Evolutionary conservation across 2,888 invertebrate genomes (phyloP), one percentile per base, ranked within the genome.

Genomic region (Poecilobothrus nobilitatus): DNA sequence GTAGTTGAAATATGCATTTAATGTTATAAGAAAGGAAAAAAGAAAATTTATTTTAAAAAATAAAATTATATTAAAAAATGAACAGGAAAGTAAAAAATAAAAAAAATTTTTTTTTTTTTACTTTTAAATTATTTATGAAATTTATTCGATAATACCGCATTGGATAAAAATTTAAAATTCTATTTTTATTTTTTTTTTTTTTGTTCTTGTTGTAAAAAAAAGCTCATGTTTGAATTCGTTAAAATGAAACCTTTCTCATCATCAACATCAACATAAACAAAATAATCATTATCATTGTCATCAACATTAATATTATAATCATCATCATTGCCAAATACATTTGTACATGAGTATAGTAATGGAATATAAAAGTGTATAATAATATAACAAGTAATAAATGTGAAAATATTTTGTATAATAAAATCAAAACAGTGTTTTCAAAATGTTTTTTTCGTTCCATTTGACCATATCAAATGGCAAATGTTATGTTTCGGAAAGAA

Each of bases 111-210:
- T n/a, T n/a, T n/a, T n/a, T n/a, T n/a, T n/a, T n/a, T n/a, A n/a
- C 15, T 41, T 41, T 53, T 53, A 53, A 53, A 53, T 53, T 53
- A 53, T 53, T 53, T 53, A 53, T 53, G 18, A 53, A 53, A 53
- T 53, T 53, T 53, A 53, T 53, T 53, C 53, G 53, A 53, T 53
- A 53, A 53, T 53, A 53, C 53, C 53, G 53, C 53, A 53, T 53
- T 53, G 53, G 53, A 53, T 53, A 53, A 53, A 53, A 53, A 53
- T 53, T 53, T 53, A 53, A 53, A 53, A 53, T 53, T 53, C 18
- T 53, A 53, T 53, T 18, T 37, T 53, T 53, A 15, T 27, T 27
- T 27, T 27, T 27, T 27, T 27, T 2, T 27, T 27, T 27, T 27
- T 27, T 27, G 27, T 27, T 27, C 5, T 27, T 27, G 2, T 27